Conservation (phyloP, 2,888 invertebrate genomes). For the Lycaena phlaeas region DNA sequence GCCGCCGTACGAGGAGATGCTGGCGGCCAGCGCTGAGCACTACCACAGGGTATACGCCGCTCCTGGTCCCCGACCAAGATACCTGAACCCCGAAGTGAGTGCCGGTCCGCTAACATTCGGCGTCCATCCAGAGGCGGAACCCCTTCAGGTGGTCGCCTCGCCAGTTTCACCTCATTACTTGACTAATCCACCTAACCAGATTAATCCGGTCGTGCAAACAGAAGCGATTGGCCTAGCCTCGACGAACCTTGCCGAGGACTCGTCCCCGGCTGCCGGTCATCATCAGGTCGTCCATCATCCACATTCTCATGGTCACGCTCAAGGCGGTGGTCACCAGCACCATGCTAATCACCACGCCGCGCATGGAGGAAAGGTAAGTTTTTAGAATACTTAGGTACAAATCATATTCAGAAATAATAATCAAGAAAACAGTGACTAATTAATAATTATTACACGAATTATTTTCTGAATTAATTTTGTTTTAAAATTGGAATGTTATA, state of each 20-base stretch:
- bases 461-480: no score
- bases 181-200: slow-evolving; percentile 21
- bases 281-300: slow-evolving; percentile 38
- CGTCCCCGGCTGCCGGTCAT: slow-evolving; percentile 22
- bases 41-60: slow-evolving; percentile 49
- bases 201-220: slow-evolving; percentile 15
- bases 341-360: slow-evolving; percentile 65
- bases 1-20: slow-evolving; percentile 56
- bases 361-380: slow-evolving; percentile 70
- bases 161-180: slow-evolving; percentile 8
- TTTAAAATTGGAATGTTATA: no score
- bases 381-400: no score
- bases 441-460: no score
- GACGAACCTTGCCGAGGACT: slow-evolving; percentile 17
- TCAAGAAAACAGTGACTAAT: no score
- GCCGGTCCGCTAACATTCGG: slow-evolving; percentile 22
- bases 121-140: slow-evolving; percentile 21
- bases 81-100: slow-evolving; percentile 34
- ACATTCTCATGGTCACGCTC: slow-evolving; percentile 42
- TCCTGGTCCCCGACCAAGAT: slow-evolving; percentile 30
- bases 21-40: slow-evolving; percentile 60
- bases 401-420: background rate
- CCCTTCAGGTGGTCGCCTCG: slow-evolving; percentile 12
- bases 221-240: slow-evolving; percentile 14
- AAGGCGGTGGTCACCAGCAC: slow-evolving; percentile 70